These are phyloP conservation scores for Carterocephalus palaemon DNA, from an alignment of 2,888 invertebrate genomes.

Conservation along the genomic window DNA sequence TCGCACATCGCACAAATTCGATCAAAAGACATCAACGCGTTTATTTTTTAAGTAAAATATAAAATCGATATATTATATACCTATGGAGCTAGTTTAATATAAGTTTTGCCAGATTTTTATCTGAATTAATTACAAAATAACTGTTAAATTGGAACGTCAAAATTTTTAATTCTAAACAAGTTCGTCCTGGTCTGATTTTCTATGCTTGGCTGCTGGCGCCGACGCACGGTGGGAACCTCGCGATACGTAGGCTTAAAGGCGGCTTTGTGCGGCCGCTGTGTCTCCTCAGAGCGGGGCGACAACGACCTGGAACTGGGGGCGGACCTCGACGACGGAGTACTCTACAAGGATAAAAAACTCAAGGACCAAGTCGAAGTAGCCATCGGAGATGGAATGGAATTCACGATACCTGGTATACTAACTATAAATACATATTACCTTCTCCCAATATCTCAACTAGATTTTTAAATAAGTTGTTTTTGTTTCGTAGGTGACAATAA, in stretches of 20 bases:
- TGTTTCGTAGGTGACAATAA: constrained; percentile 85
- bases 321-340: constrained; percentile 88
- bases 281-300: constrained; percentile 83
- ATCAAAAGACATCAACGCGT: constrained; percentile 1
- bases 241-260: constrained; percentile 76
- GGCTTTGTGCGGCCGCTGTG: constrained; percentile 81
- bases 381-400: constrained; percentile 95
- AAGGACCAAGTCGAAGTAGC: constrained; percentile 94
- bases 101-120: constrained; percentile 28
- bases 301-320: constrained; percentile 82
- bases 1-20: too few species aligned
- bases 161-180: constrained; percentile 27
- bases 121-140: background rate
- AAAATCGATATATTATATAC: constrained; percentile 13
- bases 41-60: constrained; percentile 12
- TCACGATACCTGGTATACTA: constrained; percentile 89
- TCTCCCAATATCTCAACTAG: background rate
- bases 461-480: background rate
- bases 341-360: constrained; percentile 92
- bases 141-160: constrained; percentile 14
- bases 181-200: constrained; percentile 72
- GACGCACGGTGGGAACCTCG: constrained; percentile 50
- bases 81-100: constrained; percentile 25
- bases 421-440: too few species aligned
- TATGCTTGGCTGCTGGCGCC: constrained; percentile 71